Percentiles rank a stretch among this genome's conserved stretches.
Evolutionary conservation across 2,888 invertebrate genomes (phyloP).

Genomic region (Craniophora ligustri): DNA sequence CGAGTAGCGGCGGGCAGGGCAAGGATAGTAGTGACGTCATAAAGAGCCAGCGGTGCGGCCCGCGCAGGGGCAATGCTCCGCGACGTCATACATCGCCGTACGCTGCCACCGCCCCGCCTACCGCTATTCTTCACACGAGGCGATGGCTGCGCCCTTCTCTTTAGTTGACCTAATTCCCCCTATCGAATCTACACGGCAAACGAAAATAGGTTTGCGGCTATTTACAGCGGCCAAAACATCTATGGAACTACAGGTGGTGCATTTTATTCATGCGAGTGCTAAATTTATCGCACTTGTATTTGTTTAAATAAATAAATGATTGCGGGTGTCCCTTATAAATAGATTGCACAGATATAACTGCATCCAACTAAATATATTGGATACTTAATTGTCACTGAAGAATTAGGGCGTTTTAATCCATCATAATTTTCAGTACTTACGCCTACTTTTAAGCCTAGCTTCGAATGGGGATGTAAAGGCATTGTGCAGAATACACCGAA

Average conservation of each 20-base stretch:
- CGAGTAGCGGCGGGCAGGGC: constrained; percentile 15
- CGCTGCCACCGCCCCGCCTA: constrained; percentile 51
- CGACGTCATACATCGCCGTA: constrained; percentile 59
- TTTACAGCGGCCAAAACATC: constrained; percentile 34
- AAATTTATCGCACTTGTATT: constrained; percentile 6
- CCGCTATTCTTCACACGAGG: constrained; percentile 52
- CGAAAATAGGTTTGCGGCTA: constrained; percentile 53
- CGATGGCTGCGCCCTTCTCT: constrained; percentile 53
- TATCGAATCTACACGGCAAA: constrained; percentile 49
- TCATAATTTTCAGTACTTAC: not conserved
- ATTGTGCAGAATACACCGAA: not conserved
- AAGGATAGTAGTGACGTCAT: constrained; percentile 67
- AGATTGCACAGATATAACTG: too few species aligned
- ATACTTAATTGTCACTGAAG: too few species aligned
- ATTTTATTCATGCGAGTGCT: constrained; percentile 12
- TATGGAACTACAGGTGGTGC: constrained; percentile 26
- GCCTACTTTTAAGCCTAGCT: not conserved
- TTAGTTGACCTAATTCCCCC: constrained; percentile 65
- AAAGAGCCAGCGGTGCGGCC: constrained; percentile 45
- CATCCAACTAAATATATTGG: too few species aligned
- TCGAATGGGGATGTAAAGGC: not conserved
- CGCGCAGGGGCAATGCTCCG: constrained; percentile 74
- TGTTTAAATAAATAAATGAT: too few species aligned
- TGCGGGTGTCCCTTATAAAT: too few species aligned
- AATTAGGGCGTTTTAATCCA: too few species aligned